Evolutionary conservation across 2,113 vertebrate genomes (phyloP).

Genomic region (Pycnonotus jocosus): DNA sequence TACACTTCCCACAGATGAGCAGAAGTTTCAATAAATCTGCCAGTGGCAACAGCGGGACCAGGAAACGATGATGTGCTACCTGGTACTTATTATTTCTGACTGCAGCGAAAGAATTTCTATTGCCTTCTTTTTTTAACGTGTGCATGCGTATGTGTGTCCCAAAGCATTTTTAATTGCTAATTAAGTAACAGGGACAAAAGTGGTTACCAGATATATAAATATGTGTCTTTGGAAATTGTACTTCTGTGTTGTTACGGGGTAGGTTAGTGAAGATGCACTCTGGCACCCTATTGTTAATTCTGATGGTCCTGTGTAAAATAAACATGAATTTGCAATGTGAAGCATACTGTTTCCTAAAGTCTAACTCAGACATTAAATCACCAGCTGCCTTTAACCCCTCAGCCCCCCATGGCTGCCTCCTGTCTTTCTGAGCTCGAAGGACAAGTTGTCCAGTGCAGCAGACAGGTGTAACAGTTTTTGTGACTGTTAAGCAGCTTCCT

Average conservation of each 20-base stretch:
- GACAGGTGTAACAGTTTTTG: not conserved
- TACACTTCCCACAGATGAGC: conserved; percentile 94
- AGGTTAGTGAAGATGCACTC: not conserved
- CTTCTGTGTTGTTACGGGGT: not conserved
- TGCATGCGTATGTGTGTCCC: not conserved
- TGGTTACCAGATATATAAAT: not conserved
- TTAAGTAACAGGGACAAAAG: not conserved
- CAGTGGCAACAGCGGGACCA: conserved; percentile 65
- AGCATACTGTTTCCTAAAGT: not conserved
- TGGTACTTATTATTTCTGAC: not conserved
- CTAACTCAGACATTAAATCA: conserved; percentile 25
- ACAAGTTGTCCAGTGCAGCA: not conserved
- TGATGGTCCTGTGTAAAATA: conserved; percentile 40
- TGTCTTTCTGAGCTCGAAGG: not conserved
- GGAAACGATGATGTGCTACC: conserved; percentile 72
- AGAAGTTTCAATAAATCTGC: conserved; percentile 75
- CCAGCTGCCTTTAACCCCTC: conserved; percentile 18
- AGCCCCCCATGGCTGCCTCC: not conserved
- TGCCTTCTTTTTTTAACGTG: not conserved
- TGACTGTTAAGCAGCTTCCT: not conserved
- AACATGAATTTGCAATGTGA: conserved; percentile 38
- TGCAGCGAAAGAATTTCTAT: not conserved
- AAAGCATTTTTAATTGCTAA: not conserved
- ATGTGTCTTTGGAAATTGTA: not conserved
- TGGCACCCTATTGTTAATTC: not conserved